A percentile compares a stretch with the other conserved stretches of the same genome.
Evolutionary conservation across 2,113 vertebrate species (phyloP).

Genomic region (Hypanus sabinus): DNA sequence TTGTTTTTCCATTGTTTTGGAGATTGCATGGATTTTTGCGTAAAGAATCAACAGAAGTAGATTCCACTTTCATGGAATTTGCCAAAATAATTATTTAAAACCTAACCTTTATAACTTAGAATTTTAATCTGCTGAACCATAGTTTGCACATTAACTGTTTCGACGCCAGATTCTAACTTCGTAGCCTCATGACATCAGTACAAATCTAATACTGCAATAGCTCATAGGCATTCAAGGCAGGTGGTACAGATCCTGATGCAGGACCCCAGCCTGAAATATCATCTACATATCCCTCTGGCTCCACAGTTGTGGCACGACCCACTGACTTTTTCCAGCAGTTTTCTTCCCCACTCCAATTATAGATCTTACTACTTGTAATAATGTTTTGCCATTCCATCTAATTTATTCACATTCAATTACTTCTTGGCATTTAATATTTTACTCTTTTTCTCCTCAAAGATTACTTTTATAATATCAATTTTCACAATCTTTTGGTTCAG

Average conservation of each 20-base stretch:
- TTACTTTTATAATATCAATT: not conserved
- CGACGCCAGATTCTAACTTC: not conserved
- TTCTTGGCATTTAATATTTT: not conserved
- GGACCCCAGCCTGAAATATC: not conserved
- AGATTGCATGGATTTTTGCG: not conserved
- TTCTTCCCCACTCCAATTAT: not conserved
- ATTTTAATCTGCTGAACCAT: constrained; percentile 14
- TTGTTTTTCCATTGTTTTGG: constrained; percentile 11
- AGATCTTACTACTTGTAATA: too few relatives aligned
- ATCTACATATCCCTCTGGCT: too few relatives aligned
- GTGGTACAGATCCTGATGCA: not conserved
- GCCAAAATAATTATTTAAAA: too few relatives aligned
- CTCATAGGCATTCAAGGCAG: not conserved
- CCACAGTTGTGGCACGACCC: too few relatives aligned
- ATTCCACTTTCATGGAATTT: constrained; percentile 21
- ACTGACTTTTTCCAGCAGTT: too few relatives aligned
- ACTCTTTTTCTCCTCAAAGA: not conserved
- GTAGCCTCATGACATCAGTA: not conserved
- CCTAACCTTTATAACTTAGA: not conserved
- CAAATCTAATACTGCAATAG: not conserved
- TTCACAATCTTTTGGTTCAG: not conserved
- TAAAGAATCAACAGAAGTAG: not conserved
- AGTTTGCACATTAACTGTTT: constrained; percentile 18
- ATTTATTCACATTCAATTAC: not conserved
- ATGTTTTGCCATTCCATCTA: not conserved